A percentile compares a stretch with the other conserved stretches of the same genome.
Conservation (phyloP, 2,797 vertebrate species). For the Rhinogobio ventralis region DNA sequence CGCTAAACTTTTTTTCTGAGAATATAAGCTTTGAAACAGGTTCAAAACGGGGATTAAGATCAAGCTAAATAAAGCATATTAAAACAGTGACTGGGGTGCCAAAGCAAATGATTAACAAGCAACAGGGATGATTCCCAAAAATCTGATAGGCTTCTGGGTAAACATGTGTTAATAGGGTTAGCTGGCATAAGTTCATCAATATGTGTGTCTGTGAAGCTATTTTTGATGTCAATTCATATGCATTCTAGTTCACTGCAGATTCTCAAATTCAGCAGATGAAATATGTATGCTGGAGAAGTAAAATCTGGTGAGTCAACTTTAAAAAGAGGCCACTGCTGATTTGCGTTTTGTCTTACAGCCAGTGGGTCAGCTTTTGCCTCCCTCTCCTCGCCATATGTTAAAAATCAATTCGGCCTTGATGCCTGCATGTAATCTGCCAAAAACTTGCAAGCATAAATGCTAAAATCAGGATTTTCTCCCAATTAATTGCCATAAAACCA, state of each 20-base stretch:
- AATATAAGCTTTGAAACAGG: conserved; percentile 12
- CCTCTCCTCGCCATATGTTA: conserved; percentile 40
- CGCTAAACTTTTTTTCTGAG: background rate
- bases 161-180: conserved; percentile 12
- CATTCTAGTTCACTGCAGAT: background rate
- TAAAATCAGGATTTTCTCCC: conserved; percentile 1
- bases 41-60: background rate
- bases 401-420: conserved; percentile 40
- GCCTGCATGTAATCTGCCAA: conserved; percentile 23
- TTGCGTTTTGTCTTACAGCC: conserved; percentile 19
- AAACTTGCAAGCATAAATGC: conserved; percentile 39
- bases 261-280: background rate
- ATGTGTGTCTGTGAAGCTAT: conserved; percentile 6
- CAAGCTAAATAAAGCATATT: background rate
- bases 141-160: conserved; percentile 15
- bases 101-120: conserved; percentile 31
- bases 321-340: conserved; percentile 28
- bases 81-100: conserved; percentile 21
- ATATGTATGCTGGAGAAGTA: background rate
- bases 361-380: background rate
- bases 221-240: background rate
- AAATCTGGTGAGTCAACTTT: background rate
- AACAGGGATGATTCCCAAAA: conserved; percentile 1
- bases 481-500: conserved; percentile 32
- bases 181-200: background rate